Percentiles rank a stretch among this genome's conserved stretches.
phyloP scores from a whole-genome alignment of 2,888 invertebrate genomes.

The Aproaerema taeniolella region DNA sequence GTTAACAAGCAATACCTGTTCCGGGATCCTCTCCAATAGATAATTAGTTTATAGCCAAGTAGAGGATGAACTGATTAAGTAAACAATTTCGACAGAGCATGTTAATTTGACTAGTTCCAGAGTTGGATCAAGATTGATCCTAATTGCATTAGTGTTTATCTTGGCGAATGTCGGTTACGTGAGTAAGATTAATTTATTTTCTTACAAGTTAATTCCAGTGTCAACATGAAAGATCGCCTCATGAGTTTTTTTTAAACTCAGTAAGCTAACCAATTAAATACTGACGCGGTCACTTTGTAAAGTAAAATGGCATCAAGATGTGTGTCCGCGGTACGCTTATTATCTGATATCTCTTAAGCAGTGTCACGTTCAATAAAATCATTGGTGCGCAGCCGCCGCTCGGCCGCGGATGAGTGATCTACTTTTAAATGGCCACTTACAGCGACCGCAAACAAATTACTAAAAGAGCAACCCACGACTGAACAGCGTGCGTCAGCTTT shows the following conservation, averaged over 20 bases:
- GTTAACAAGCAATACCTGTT: constrained; percentile 19
- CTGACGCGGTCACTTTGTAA: constrained; percentile 42
- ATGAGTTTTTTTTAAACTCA: constrained; percentile 28
- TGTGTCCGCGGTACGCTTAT: constrained; percentile 46
- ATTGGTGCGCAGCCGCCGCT: constrained; percentile 36
- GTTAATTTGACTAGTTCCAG: constrained; percentile 41
- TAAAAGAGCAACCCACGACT: constrained; percentile 36
- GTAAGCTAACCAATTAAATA: constrained; percentile 53
- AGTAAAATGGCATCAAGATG: constrained; percentile 53
- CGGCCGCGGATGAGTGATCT: constrained; percentile 47
- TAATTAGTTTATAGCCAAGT: constrained; percentile 55
- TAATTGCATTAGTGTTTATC: constrained; percentile 19
- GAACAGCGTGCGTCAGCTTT: constrained; percentile 29
- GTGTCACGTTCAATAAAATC: constrained; percentile 62
- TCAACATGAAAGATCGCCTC: constrained; percentile 25
- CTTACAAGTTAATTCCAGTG: constrained; percentile 20
- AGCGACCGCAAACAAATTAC: constrained; percentile 56
- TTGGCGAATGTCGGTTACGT: constrained; percentile 16
- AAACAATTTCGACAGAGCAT: constrained; percentile 50
- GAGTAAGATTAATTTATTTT: constrained; percentile 18
- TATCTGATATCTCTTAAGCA: constrained; percentile 60
- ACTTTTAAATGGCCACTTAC: constrained; percentile 57
- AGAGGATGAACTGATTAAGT: constrained; percentile 47
- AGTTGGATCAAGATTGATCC: constrained; percentile 9
- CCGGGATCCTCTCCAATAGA: constrained; percentile 30